A percentile compares a stretch with the other conserved stretches of the same genome.
phyloP scores from a whole-genome alignment of 1,140 invertebrate genomes.

The Metaphire vulgaris region DNA sequence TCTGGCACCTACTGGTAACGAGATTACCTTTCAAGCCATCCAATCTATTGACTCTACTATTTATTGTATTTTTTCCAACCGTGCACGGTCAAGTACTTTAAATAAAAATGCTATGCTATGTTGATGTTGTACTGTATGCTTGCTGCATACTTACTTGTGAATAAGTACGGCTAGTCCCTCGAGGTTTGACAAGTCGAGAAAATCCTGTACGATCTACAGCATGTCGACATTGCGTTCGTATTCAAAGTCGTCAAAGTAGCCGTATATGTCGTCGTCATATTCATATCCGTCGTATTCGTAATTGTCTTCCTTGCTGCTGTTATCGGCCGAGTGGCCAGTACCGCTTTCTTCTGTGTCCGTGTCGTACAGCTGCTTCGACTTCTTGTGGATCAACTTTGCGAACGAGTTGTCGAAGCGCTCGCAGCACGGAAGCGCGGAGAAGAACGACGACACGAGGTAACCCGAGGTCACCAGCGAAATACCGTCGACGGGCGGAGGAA shows the following conservation, averaged over 20 bases:
- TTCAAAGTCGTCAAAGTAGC: slow-evolving; percentile 43
- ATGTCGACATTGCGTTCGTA: slow-evolving; percentile 1
- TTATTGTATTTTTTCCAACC: no score
- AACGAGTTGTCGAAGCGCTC: slow-evolving; percentile 42
- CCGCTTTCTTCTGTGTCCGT: slow-evolving; percentile 42
- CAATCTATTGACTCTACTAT: no score
- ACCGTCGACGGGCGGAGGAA: slow-evolving; percentile 46
- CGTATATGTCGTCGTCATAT: slow-evolving; percentile 49
- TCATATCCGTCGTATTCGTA: slow-evolving; percentile 45
- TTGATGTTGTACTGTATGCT: no score
- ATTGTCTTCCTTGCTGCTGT: slow-evolving; percentile 34
- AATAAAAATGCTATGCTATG: no score
- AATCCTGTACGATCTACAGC: no score
- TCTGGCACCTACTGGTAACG: no score
- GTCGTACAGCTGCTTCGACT: slow-evolving; percentile 39
- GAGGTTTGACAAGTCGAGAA: no score
- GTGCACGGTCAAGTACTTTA: no score
- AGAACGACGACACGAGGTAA: slow-evolving; percentile 33
- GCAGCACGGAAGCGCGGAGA: slow-evolving; percentile 35
- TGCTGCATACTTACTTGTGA: no score
- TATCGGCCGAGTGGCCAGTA: slow-evolving; percentile 36
- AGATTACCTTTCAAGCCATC: no score
- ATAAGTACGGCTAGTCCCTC: no score
- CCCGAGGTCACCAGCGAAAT: slow-evolving; percentile 43
- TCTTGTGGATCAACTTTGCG: slow-evolving; percentile 40